Base-by-base conservation (phyloP, 2,797 vertebrate species). In the Jordanella pulchra region DNA sequence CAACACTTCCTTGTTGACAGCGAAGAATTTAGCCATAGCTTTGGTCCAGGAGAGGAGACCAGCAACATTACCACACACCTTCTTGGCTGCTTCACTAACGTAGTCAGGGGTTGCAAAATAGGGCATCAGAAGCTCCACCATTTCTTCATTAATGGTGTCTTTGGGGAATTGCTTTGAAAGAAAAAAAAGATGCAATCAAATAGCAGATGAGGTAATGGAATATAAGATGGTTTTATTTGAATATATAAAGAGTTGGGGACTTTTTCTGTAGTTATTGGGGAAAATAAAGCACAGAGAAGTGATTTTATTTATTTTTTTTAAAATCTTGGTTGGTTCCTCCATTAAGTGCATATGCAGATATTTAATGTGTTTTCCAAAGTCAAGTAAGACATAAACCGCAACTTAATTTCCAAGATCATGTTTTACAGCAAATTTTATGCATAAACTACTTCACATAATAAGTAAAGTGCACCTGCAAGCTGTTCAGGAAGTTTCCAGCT, bases 1-100 rank as follows among this genome's bases (percentile, higher is more conserved):
- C 54, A 99, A 90, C 61, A 99, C 97, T 87, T 99, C 98, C 89
- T 96, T 99, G 91, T 99, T 99, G 83, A 98, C 96, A 64, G 97
- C 94, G 87, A 97, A 99, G 91, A 99, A 99, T 5, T 96, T 87
- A 3, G 96, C 96, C 98, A 99, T 99, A 45, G 97, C 96, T 93
- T 97, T 97, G 7, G 98, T 99, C 98, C 98, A 99, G 11, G 97
- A 97, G 71, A 97, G 97, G 69, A 99, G 96, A 30, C 98, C 98
- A 0, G 97, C 96, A 78, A 99, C 96, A 35, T 99, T 99, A 27
- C 98, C 97, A 77, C 98, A 98, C 1, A 98, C 97, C 6, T 96
- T 94, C 80, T 94, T 97, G 27, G 98, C 98, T 30, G 96, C 98
- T 87, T 99, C 98, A 7, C 97, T 97, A 88, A 98, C 98, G 89